phyloP scores from a whole-genome alignment of 1,140 invertebrate species.

The Drosophila sucinea region DNA sequence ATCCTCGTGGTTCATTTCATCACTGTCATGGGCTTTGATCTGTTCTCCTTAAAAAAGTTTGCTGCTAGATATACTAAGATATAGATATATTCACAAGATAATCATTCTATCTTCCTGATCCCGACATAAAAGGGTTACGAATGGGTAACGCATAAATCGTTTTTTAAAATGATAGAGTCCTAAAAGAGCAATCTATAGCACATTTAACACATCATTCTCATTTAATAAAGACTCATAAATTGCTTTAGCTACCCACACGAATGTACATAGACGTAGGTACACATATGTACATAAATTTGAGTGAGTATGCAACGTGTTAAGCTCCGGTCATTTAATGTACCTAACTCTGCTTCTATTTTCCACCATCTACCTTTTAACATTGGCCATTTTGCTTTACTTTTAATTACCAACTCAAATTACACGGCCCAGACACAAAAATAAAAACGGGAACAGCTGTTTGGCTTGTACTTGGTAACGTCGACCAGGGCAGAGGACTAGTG shows the following conservation, averaged over 20 bases:
- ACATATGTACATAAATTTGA: constrained; percentile 22
- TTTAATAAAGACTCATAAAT: too few relatives aligned
- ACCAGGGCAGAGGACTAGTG: not conserved
- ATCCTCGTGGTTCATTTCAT: too few relatives aligned
- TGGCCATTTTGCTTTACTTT: constrained; percentile 72
- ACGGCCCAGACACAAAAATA: constrained; percentile 48
- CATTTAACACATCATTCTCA: too few relatives aligned
- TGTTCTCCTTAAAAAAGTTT: too few relatives aligned
- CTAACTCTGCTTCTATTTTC: constrained; percentile 27
- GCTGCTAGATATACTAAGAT: too few relatives aligned
- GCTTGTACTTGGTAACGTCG: constrained; percentile 60
- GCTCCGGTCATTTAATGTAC: constrained; percentile 60
- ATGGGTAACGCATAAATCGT: too few relatives aligned
- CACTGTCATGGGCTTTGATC: too few relatives aligned
- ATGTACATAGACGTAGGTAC: not conserved
- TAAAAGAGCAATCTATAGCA: too few relatives aligned
- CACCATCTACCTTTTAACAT: constrained; percentile 38
- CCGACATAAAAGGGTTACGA: too few relatives aligned
- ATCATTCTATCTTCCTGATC: too few relatives aligned
- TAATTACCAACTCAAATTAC: constrained; percentile 78
- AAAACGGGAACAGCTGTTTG: constrained; percentile 71
- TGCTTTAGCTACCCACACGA: not conserved
- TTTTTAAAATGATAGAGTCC: too few relatives aligned
- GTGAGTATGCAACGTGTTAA: constrained; percentile 19
- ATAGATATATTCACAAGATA: too few relatives aligned